phyloP scores from a whole-genome alignment of 2,797 vertebrate species.

The Champsocephalus esox region DNA sequence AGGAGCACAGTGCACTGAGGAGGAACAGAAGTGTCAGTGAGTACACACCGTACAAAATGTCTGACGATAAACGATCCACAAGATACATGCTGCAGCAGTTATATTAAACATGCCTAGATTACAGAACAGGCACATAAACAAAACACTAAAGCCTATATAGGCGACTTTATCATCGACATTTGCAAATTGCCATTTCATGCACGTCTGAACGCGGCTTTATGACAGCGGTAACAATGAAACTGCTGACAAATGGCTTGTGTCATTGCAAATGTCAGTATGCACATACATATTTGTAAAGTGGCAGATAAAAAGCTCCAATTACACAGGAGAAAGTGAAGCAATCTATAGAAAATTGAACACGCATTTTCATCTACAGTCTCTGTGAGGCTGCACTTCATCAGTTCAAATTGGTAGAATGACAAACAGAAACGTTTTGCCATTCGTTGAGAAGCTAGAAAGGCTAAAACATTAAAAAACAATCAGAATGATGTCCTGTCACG shows the following conservation, averaged over 20 bases:
- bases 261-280: conserved; percentile 22
- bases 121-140: conserved; percentile 16
- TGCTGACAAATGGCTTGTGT: conserved; percentile 32
- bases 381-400: too few relatives aligned
- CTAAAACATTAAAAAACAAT: too few relatives aligned
- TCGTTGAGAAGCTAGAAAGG: too few relatives aligned
- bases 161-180: conserved; percentile 8
- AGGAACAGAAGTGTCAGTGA: neutral
- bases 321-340: neutral
- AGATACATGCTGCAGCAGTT: conserved; percentile 31
- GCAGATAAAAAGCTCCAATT: conserved; percentile 13
- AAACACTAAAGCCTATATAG: conserved; percentile 12
- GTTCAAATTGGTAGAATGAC: too few relatives aligned
- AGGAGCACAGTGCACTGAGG: conserved; percentile 94
- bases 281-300: neutral
- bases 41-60: neutral
- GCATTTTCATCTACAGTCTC: too few relatives aligned
- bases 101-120: conserved; percentile 5
- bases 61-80: conserved; percentile 11
- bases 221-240: conserved; percentile 8
- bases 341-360: neutral
- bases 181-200: conserved; percentile 1
- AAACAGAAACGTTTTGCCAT: too few relatives aligned
- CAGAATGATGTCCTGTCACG: too few relatives aligned
- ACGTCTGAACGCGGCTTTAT: conserved; percentile 27